Base-by-base conservation (phyloP, 2,113 vertebrate species). In the Eudyptes chrysolophus region DNA sequence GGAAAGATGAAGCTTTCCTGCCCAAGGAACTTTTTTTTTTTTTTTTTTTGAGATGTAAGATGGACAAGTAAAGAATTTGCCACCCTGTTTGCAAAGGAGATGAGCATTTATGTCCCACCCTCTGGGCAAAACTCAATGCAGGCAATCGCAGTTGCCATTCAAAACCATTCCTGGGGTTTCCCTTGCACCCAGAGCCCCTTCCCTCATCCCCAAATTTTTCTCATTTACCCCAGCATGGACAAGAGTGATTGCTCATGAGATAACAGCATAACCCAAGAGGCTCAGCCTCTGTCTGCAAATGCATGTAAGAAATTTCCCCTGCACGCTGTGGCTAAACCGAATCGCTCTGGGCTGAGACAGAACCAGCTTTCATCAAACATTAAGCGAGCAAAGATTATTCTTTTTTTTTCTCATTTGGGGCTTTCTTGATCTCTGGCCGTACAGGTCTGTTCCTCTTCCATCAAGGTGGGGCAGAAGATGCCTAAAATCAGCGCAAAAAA, bases 261-360 rank as follows among this genome's bases (percentile, higher is more conserved):
- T 54, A 84, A 81, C 22, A 66, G 54, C 30, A 15, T 20, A 60
- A 64, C 49, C 66, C 69, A 18, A 58, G 81, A 68, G 44, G 72
- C 52, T 76, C 65, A 54, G 78, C 65, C 52, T 78, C 42, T 60
- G 20, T 26, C 72, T 87, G 69, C 34, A 84, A 89, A 77, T 8
- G 30, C 36, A 17, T 6, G 16, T 64, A 22, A 91, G 86, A 84
- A 82, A 87, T 65, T 44, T 93, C 42, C 55, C 34, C 36, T 34
- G 30, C 0, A 0, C 40, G 2, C 77, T 30, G 42, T 4, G 1
- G 42, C 68, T 87, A 49, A 74, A 84, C 55, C 1, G 1, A 74
- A 62, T 17, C 58, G 15, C 49, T n/a, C 64, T 26, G 58, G 44
- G 22, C 75, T 87, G 48, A 84, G 52, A 68, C 18, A 64, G 38